Conservation (phyloP, 64 coral and sea anemone genomes). For the Montipora capricornis region DNA sequence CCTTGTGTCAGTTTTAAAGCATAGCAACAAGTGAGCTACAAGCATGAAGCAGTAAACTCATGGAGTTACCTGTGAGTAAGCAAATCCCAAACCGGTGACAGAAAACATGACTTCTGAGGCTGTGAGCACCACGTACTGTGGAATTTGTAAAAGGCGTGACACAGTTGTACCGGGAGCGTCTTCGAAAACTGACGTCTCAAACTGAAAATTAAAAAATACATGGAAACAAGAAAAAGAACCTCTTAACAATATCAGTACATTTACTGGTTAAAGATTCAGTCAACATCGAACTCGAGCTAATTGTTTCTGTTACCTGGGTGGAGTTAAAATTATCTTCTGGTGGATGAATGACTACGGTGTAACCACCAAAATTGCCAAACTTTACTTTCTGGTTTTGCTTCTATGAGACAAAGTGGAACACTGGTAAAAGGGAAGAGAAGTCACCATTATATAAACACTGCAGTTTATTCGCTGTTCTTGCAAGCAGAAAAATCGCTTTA, state of each 20-base stretch:
- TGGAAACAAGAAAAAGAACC: not conserved
- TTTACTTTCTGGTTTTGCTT: conserved; percentile 70
- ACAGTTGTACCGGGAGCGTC: conserved; percentile 84
- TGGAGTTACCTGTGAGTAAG: conserved; percentile 85
- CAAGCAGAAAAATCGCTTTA: no score
- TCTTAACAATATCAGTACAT: not conserved
- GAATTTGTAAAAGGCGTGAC: conserved; percentile 86
- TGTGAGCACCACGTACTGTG: conserved; percentile 90
- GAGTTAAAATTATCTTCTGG: conserved; percentile 28
- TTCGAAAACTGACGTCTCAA: conserved; percentile 70
- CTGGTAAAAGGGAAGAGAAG: not conserved
- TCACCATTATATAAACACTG: no score
- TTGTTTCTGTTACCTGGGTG: not conserved
- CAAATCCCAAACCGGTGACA: conserved; percentile 88
- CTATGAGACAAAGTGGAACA: conserved; percentile 8
- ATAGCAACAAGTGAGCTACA: not conserved
- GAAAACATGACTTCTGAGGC: conserved; percentile 95
- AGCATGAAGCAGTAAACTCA: not conserved
- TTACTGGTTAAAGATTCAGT: not conserved
- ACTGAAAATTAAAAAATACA: conserved; percentile 24
- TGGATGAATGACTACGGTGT: conserved; percentile 76
- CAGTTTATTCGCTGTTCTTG: no score
- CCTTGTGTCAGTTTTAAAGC: not conserved
- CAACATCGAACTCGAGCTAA: no score
- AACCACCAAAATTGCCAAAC: conserved; percentile 89